Percentiles rank a stretch among this genome's conserved stretches.
phyloP scores from a whole-genome alignment of 2,797 vertebrate genomes.

The Falco cherrug region DNA sequence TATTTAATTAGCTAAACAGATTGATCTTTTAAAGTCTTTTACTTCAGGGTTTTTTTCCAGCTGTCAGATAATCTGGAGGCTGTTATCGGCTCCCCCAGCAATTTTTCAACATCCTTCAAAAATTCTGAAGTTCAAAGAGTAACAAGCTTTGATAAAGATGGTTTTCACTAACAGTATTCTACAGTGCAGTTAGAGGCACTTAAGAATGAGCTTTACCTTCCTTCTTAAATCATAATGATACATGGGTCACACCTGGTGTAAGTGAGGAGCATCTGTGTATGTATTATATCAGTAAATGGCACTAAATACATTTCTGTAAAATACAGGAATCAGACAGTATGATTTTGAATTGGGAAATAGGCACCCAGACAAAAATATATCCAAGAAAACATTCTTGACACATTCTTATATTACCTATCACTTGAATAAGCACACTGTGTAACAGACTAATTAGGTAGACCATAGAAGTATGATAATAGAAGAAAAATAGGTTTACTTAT shows the following conservation, averaged over 20 bases:
- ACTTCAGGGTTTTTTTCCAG: slow-evolving; percentile 18
- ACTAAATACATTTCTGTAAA: not conserved
- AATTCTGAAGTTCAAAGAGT: not conserved
- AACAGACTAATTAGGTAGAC: not conserved
- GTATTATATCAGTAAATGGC: not conserved
- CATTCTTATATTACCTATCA: not conserved
- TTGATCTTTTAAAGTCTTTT: slow-evolving; percentile 11
- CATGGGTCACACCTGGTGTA: fast-evolving
- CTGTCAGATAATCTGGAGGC: not conserved
- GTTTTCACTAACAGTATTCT: not conserved
- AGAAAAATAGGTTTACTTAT: not conserved
- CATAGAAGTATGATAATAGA: not conserved
- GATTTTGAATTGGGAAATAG: not conserved
- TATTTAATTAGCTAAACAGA: slow-evolving; percentile 33
- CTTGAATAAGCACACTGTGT: not conserved
- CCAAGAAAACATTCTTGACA: not conserved
- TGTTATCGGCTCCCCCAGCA: not conserved
- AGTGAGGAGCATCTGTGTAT: not conserved
- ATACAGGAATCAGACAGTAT: not conserved
- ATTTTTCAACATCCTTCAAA: not conserved
- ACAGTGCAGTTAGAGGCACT: not conserved
- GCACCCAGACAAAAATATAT: not conserved
- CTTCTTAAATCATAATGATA: not conserved
- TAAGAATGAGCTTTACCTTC: not conserved
- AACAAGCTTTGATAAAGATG: not conserved